A percentile compares a stretch with the other conserved stretches of the same genome.
phyloP scores from a whole-genome alignment of 2,888 invertebrate genomes.

The Pyralis farinalis region DNA sequence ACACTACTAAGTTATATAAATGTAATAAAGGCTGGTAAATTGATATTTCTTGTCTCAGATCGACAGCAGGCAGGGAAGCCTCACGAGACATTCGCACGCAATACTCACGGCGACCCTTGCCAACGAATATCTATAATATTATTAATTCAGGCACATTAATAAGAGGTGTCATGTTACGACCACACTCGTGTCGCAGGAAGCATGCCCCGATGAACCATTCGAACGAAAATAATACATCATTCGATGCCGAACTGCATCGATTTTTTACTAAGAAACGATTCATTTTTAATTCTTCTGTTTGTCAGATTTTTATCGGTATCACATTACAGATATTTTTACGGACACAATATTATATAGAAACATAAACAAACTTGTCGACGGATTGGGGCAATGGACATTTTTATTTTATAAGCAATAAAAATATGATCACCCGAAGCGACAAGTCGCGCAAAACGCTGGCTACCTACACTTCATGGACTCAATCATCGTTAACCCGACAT shows the following conservation, averaged over 20 bases:
- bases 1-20: slow-evolving; percentile 10
- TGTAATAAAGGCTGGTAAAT: slow-evolving; percentile 44
- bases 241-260: slow-evolving; percentile 49
- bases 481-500: slow-evolving; percentile 56
- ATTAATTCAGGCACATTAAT: slow-evolving; percentile 78
- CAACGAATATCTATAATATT: slow-evolving; percentile 72
- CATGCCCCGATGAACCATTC: slow-evolving; percentile 68
- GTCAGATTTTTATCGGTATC: slow-evolving; percentile 40
- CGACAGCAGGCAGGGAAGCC: slow-evolving; percentile 61
- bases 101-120: slow-evolving; percentile 51
- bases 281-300: slow-evolving; percentile 53
- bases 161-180: slow-evolving; percentile 74
- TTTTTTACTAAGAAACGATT: slow-evolving; percentile 53
- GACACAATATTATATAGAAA: slow-evolving; percentile 37
- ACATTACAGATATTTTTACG: slow-evolving; percentile 42
- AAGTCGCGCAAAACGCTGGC: slow-evolving; percentile 19
- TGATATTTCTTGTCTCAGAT: slow-evolving; percentile 61
- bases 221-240: slow-evolving; percentile 68
- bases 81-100: slow-evolving; percentile 75
- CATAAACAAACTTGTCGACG: slow-evolving; percentile 26
- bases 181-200: slow-evolving; percentile 78
- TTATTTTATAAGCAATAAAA: slow-evolving; percentile 51
- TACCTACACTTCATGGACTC: slow-evolving; percentile 29
- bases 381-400: slow-evolving; percentile 8
- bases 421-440: slow-evolving; percentile 32